Conservation (phyloP, 2,888 invertebrate species). For the Dendrolimus pini region DNA sequence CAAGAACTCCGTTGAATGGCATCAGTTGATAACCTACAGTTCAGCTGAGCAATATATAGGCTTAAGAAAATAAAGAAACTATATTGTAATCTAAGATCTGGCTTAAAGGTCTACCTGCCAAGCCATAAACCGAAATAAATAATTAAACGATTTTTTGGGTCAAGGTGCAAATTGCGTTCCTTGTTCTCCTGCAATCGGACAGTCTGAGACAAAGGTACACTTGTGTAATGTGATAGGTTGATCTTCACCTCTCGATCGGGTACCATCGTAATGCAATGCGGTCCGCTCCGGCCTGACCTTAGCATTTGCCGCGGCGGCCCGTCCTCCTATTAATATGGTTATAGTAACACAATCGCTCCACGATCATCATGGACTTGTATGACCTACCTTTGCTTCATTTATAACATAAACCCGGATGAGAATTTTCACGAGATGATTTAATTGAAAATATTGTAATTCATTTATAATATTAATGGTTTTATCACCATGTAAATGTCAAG, state of each 20-base stretch:
- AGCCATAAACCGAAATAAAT: too few species aligned
- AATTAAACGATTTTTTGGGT: too few species aligned
- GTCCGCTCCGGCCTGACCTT: slow-evolving; percentile 44
- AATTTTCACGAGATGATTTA: background rate
- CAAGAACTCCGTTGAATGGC: too few species aligned
- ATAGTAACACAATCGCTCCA: slow-evolving; percentile 19
- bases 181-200: slow-evolving; percentile 1
- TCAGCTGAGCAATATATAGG: too few species aligned
- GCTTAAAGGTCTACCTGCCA: too few species aligned
- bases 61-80: too few species aligned
- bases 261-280: slow-evolving; percentile 45
- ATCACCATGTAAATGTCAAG: too few species aligned
- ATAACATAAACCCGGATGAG: slow-evolving; percentile 1
- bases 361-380: slow-evolving; percentile 23
- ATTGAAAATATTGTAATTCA: too few species aligned
- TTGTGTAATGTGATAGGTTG: slow-evolving; percentile 22
- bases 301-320: slow-evolving; percentile 38
- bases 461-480: too few species aligned
- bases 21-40: too few species aligned
- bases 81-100: too few species aligned
- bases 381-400: slow-evolving; percentile 12
- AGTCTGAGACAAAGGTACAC: slow-evolving; percentile 12
- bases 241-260: slow-evolving; percentile 30
- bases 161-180: too few species aligned
- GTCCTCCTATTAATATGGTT: slow-evolving; percentile 3